Evolutionary conservation across 2,797 vertebrate species (phyloP), one percentile per base, ranked within the genome.

Genomic region (Perodicticus potto): DNA sequence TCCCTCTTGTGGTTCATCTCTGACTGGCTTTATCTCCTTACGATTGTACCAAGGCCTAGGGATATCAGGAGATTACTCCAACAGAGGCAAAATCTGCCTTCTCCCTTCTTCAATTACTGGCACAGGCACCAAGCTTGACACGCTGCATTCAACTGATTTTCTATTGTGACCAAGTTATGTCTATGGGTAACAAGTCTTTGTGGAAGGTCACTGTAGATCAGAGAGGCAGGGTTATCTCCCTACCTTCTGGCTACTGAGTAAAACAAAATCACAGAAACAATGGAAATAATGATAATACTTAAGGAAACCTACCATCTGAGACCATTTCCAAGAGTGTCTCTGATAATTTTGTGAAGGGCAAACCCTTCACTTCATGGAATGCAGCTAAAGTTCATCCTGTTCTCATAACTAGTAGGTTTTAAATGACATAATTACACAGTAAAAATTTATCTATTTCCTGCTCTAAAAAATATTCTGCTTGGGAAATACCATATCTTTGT

Each of bases 101-200:
- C 34, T 57, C 34, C 23, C 27, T 45, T 49, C 83, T 55, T 53
- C 70, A 57, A 0, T 49, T 55, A 61, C 63, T 63, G 34, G 77
- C 55, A 25, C 3, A 80, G 78, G 27, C 20, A 78, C 22, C 76
- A 27, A n/a, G 5, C 61, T 14, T 16, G 34, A 88, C 91, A 69
- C 0, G 1, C 25, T 61, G 7, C 11, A 87, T 27, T 73, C 49
- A 81, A 89, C 19, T 86, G 91, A 83, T 92, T 85, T 94, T 91
- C 74, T 57, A 22, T 65, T 83, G n/a, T 81, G 89, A 94, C 80
- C 74, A 84, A n/a, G 95, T 80, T 77, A 86, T 61, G 77, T 73
- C 86, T 81, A n/a, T 3, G 89, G 70, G 55, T 93, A 89, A 91
- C 32, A 49, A 85, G 85, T 81, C 81, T 96, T 93, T 81, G 61